phyloP scores from a whole-genome alignment of 2,113 vertebrate species.

The Tachysurus fulvidraco region DNA sequence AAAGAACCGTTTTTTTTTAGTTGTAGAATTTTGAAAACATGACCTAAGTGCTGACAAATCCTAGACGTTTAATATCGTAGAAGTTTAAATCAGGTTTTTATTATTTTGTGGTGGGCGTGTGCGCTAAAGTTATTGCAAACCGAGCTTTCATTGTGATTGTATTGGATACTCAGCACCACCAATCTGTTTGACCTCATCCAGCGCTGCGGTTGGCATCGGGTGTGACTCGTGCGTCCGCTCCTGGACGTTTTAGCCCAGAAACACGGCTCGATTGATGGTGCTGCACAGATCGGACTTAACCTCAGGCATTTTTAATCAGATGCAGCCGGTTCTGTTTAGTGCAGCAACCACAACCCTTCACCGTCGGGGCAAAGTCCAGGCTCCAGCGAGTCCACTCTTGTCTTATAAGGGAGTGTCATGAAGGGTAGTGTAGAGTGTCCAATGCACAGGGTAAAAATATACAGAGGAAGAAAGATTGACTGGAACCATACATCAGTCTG shows the following conservation, averaged over 20 bases:
- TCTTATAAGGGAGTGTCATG: not conserved
- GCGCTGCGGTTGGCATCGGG: constrained; percentile 29
- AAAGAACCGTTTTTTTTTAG: not conserved
- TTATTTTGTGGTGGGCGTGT: constrained; percentile 48
- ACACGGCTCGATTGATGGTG: constrained; percentile 48
- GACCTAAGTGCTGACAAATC: constrained; percentile 2
- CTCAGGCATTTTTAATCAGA: constrained; percentile 43
- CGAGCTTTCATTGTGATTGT: constrained; percentile 44
- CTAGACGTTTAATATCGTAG: not conserved
- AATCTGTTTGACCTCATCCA: constrained; percentile 25
- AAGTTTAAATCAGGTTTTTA: constrained; percentile 39
- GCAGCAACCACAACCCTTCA: constrained; percentile 9
- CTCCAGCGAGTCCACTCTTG: not conserved
- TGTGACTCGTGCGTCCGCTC: constrained; percentile 34
- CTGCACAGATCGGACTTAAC: constrained; percentile 37
- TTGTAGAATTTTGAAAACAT: not conserved
- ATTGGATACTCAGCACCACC: constrained; percentile 5
- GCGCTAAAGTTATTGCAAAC: constrained; percentile 33
- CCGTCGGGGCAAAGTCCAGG: not conserved
- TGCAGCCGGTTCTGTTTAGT: constrained; percentile 33
- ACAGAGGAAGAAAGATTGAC: not conserved
- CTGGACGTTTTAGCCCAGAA: constrained; percentile 31
- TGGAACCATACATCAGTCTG: not conserved
- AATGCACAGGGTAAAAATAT: constrained; percentile 8
- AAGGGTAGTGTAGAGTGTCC: not conserved